A percentile compares a stretch with the other conserved stretches of the same genome.
phyloP scores from a whole-genome alignment of 37 sponge, comb jelly and placozoan species.

The Eunapius fragilis region DNA sequence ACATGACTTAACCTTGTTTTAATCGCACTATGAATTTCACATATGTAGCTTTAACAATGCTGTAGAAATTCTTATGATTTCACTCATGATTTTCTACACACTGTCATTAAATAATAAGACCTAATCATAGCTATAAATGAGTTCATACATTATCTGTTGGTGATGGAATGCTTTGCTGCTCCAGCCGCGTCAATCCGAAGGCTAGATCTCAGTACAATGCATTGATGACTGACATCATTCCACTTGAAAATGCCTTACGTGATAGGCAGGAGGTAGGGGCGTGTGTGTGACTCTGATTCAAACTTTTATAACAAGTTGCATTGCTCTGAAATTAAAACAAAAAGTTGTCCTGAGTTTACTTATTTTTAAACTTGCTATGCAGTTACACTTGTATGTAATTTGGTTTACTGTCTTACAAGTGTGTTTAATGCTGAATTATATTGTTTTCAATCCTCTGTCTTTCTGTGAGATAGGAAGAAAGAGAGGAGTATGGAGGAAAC shows the following conservation, averaged over 20 bases:
- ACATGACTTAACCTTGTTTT: too few species aligned
- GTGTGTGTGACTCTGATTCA: background rate
- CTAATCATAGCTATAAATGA: too few species aligned
- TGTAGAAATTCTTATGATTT: too few species aligned
- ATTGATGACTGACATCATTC: slow-evolving; percentile 50
- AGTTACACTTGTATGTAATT: too few species aligned
- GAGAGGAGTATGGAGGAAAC: background rate
- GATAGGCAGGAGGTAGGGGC: slow-evolving; percentile 29
- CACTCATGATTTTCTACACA: too few species aligned
- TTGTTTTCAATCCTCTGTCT: background rate
- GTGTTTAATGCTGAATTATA: background rate
- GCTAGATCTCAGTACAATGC: slow-evolving; percentile 35
- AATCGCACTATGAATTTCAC: too few species aligned
- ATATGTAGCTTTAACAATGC: too few species aligned
- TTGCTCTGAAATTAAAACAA: background rate
- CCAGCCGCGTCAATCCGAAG: slow-evolving; percentile 18
- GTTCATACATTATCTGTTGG: too few species aligned
- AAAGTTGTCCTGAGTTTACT: too few species aligned
- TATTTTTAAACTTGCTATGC: too few species aligned
- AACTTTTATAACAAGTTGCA: slow-evolving; percentile 1
- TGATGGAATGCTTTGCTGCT: too few species aligned
- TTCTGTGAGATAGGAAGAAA: background rate
- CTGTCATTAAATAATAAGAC: too few species aligned
- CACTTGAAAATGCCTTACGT: slow-evolving; percentile 53
- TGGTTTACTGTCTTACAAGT: background rate